Evolutionary conservation across 2,797 vertebrate species (phyloP).

Genomic region (Myotis daubentonii): DNA sequence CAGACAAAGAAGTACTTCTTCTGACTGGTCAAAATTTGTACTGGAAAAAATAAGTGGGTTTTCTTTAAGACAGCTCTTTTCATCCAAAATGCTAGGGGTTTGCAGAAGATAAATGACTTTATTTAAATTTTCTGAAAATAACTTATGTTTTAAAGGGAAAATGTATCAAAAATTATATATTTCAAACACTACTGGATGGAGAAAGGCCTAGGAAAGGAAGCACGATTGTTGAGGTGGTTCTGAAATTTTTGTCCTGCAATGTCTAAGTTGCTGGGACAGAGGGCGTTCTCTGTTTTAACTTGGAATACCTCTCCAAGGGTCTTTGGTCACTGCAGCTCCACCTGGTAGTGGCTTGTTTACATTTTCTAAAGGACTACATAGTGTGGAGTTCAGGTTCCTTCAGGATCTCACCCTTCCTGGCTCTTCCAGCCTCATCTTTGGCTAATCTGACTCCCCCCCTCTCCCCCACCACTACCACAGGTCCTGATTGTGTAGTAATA

Average conservation of each 20-base stretch:
- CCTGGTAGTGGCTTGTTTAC: neutral
- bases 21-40: slow-evolving; percentile 44
- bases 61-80: slow-evolving; percentile 57
- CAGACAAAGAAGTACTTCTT: slow-evolving; percentile 62
- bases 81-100: slow-evolving; percentile 25
- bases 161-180: neutral
- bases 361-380: neutral
- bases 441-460: neutral
- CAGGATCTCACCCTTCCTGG: neutral
- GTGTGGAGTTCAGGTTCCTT: neutral
- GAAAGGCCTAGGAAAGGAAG: neutral
- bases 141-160: slow-evolving; percentile 11
- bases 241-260: neutral
- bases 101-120: slow-evolving; percentile 36
- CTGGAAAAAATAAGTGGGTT: neutral
- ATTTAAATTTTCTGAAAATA: slow-evolving; percentile 41
- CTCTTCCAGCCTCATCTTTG: neutral
- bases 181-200: slow-evolving; percentile 11
- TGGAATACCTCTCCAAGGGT: neutral
- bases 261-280: neutral
- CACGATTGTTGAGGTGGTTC: neutral
- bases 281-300: neutral
- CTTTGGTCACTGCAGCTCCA: neutral
- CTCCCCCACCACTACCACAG: fast-evolving
- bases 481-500: neutral